Percentiles rank a stretch among this genome's conserved stretches.
phyloP scores from a whole-genome alignment of 2,113 vertebrate species.

The Ageneiosus marmoratus region DNA sequence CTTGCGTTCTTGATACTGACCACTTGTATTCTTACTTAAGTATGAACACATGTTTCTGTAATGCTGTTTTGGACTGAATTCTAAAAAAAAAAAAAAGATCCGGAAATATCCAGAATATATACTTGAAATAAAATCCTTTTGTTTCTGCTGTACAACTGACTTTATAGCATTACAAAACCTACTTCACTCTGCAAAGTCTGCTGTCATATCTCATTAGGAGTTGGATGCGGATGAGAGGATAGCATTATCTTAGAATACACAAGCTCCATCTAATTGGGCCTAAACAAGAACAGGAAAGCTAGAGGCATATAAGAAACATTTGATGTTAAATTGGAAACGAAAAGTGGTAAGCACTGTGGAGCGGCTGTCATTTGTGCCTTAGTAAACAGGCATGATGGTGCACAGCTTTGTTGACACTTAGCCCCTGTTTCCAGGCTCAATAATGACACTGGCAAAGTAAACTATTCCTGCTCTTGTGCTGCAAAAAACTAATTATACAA shows the following conservation, averaged over 20 bases:
- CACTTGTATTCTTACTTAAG: background rate
- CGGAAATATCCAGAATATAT: background rate
- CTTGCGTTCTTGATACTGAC: background rate
- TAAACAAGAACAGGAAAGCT: conserved; percentile 28
- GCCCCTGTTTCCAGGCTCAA: background rate
- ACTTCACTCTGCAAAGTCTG: conserved; percentile 30
- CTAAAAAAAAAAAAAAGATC: background rate
- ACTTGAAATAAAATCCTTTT: background rate
- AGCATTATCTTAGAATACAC: conserved; percentile 26
- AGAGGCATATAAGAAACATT: conserved; percentile 22
- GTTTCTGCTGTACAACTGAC: conserved; percentile 9
- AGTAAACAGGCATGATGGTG: conserved; percentile 11
- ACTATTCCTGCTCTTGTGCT: conserved; percentile 5
- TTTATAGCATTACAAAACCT: conserved; percentile 19
- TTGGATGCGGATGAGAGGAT: conserved; percentile 26
- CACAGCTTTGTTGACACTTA: conserved; percentile 14
- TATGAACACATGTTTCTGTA: no score
- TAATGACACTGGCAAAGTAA: conserved; percentile 7
- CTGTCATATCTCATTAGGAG: conserved; percentile 44
- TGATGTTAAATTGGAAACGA: conserved; percentile 29
- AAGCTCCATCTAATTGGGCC: conserved; percentile 35
- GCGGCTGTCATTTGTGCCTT: conserved; percentile 12
- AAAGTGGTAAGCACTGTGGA: conserved; percentile 2
- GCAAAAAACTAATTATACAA: conserved; percentile 6
- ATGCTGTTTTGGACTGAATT: background rate